Evolutionary conservation across 2,797 vertebrate genomes (phyloP), one percentile per base, ranked within the genome.

Genomic region (Oreortyx pictus): DNA sequence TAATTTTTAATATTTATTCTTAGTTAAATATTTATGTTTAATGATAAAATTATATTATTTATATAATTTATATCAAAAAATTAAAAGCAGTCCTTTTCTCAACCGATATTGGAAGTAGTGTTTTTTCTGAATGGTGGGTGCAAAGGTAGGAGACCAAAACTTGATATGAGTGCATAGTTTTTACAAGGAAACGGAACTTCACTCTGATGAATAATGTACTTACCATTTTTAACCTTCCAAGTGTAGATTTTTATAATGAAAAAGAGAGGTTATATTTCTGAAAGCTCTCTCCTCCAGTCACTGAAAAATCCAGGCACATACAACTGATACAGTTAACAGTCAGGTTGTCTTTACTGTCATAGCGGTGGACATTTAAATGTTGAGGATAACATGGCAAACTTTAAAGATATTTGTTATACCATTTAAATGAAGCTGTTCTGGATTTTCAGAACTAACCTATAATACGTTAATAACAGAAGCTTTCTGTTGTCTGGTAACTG

Each of bases 401-500:
- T 39, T 43, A 85, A 82, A 50, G 66, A 37, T 29, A 9, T 78
- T 86, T 3, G 0, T 18, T 76, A 2, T n/a, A 33, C 6, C 3
- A 10, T 23, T 86, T 44, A 79, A 18, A 17, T 44, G 31, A 92
- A 84, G 13, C 27, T 8, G 35, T 47, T 72, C 39, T 64, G 60
- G 19, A 5, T 70, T 81, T 86, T 75, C 60, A 73, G 27, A 68
- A 84, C 9, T 75, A 71, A 88, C 60, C 49, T 82, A 23, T 54
- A 88, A 44, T 92, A 86, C 86, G 91, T 93, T 86, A 33, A 8
- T 74, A 82, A 61, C 62, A 62, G 6, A 86, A 81, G 83, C 49
- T 83, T 93, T 70, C 3, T 91, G 5, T 44, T 91, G 1, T 1
- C 27, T 94, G 24, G n/a, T 91, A 93, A 88, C 84, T 3, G 2